These are phyloP conservation scores for Agrochola lychnidis DNA, from an alignment of 2,888 invertebrate species.

Conservation along the genomic window DNA sequence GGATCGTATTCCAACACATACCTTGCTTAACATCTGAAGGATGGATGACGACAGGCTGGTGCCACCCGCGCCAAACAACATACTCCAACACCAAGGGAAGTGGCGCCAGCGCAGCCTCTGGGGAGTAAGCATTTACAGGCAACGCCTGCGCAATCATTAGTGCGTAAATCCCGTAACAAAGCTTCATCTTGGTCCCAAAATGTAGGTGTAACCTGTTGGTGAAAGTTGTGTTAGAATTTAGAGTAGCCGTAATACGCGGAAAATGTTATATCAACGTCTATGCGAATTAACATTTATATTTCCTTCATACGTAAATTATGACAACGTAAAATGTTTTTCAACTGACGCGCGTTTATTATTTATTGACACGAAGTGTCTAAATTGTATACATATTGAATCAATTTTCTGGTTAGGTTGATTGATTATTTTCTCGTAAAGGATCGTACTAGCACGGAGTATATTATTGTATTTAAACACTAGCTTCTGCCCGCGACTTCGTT, in stretches of 20 bases:
- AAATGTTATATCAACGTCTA: background rate
- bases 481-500: no score
- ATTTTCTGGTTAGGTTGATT: no score
- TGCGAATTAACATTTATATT: background rate
- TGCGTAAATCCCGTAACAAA: background rate
- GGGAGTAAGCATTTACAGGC: constrained; percentile 68
- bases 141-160: constrained; percentile 13
- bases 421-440: background rate
- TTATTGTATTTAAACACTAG: no score
- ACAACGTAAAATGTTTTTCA: background rate
- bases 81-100: constrained; percentile 89
- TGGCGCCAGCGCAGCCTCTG: constrained; percentile 69
- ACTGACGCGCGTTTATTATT: background rate
- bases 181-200: constrained; percentile 31
- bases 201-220: background rate
- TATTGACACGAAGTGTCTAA: background rate
- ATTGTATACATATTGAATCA: background rate
- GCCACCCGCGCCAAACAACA: constrained; percentile 90
- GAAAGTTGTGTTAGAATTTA: background rate
- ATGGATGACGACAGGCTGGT: constrained; percentile 87
- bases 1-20: constrained; percentile 56
- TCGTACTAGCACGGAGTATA: background rate
- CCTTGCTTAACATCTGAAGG: constrained; percentile 80
- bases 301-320: background rate
- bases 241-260: background rate